Conservation (phyloP, 2,797 vertebrate genomes). For the Chelon labrosus region DNA sequence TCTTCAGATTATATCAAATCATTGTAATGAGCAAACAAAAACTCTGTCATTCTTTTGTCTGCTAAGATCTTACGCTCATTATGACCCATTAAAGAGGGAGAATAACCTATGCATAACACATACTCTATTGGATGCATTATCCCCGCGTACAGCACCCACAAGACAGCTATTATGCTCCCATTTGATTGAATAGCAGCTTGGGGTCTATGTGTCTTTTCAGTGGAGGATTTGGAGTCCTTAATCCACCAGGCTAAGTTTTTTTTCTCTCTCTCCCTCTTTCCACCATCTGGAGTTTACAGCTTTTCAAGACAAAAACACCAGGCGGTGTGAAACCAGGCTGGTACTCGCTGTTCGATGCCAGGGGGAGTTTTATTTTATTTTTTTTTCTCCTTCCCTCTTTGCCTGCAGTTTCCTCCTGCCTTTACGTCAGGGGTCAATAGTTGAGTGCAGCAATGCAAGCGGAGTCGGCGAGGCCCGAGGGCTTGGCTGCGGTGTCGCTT, state of each 20-base stretch:
- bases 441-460: slow-evolving; percentile 54
- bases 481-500: slow-evolving; percentile 21
- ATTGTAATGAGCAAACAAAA: slow-evolving; percentile 74
- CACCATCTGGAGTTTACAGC: slow-evolving; percentile 88
- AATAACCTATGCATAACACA: slow-evolving; percentile 82
- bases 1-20: slow-evolving; percentile 69
- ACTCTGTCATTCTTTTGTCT: slow-evolving; percentile 61
- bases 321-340: slow-evolving; percentile 79
- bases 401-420: slow-evolving; percentile 55
- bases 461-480: background rate
- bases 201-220: slow-evolving; percentile 81
- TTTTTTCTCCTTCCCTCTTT: slow-evolving; percentile 13
- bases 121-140: slow-evolving; percentile 75
- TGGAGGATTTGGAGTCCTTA: slow-evolving; percentile 83
- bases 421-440: slow-evolving; percentile 68
- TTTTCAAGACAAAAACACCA: slow-evolving; percentile 85
- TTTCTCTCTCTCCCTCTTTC: slow-evolving; percentile 48
- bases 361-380: slow-evolving; percentile 38
- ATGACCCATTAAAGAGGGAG: slow-evolving; percentile 70
- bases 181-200: slow-evolving; percentile 80
- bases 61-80: slow-evolving; percentile 75
- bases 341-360: slow-evolving; percentile 68
- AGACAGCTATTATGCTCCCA: slow-evolving; percentile 77
- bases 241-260: slow-evolving; percentile 85
- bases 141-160: slow-evolving; percentile 66